phyloP scores from a whole-genome alignment of 1,140 invertebrate genomes.

The Notospermus geniculatus region DNA sequence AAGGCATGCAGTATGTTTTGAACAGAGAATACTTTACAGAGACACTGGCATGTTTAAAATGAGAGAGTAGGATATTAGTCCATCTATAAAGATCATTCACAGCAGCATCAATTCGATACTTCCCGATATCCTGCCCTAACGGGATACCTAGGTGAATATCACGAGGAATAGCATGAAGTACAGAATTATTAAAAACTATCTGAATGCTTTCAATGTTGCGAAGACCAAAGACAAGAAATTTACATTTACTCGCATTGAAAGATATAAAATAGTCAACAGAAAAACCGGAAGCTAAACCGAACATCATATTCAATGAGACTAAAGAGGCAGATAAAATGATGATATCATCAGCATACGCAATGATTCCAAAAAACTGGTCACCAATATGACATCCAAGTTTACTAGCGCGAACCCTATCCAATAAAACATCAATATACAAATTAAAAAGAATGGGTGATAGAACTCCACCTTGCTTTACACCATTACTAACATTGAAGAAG shows the following conservation, averaged over 20 bases:
- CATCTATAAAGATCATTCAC: neutral
- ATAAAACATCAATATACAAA: neutral
- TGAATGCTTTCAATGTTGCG: neutral
- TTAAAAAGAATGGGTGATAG: neutral
- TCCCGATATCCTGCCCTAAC: neutral
- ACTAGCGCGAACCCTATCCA: neutral
- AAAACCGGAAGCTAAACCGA: neutral
- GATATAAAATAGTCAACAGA: neutral
- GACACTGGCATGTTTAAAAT: neutral
- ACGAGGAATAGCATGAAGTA: neutral
- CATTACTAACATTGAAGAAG: neutral
- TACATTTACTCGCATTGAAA: neutral
- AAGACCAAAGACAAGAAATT: neutral
- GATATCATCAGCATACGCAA: neutral
- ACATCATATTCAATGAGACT: neutral
- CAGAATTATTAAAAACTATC: neutral
- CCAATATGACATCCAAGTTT: neutral
- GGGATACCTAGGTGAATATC: neutral
- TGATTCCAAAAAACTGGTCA: neutral
- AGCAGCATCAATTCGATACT: neutral
- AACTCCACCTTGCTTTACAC: neutral
- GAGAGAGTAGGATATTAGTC: neutral
- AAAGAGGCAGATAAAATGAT: neutral
- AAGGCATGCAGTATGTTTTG: neutral
- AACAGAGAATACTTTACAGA: neutral